Evolutionary conservation across 2,888 invertebrate species (phyloP), one percentile per base, ranked within the genome.

Genomic region (Limnephilus auricula): DNA sequence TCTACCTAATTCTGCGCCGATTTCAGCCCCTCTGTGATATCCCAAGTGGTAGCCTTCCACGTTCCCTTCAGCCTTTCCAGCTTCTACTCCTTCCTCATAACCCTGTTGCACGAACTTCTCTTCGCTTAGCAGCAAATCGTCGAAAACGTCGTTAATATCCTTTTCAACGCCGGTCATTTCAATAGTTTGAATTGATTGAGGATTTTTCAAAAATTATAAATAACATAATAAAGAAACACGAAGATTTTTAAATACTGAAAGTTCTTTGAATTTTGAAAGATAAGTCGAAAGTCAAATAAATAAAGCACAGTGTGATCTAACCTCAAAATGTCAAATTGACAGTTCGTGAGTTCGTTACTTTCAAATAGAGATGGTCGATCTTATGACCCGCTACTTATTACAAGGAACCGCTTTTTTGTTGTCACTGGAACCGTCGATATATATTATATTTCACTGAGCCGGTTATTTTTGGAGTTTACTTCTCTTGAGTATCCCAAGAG

Each of bases 91-190:
- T 95, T 98, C 97, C 90, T 96, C 94, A 94, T 97, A 98, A 91
- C 97, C 97, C 93, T 95, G 94, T 91, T 96, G 95, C 80, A 96
- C 96, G 89, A 97, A 95, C 91, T 95, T 95, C 93, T 98, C 97
- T 95, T 98, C 98, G 37, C 96, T 96, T 4, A 98, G 95, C 78
- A 97, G 95, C 94, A 98, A 97, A 93, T 97, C 96, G 87, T 97
- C 97, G 93, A 98, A 97, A 25, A 97, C 95, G 94, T 98, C 97
- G 94, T 98, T 98, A 92, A 98, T 97, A 94, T 98, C 98, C 82
- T 95, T 95, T 90, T 96, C 96, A n/a, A 90, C 89, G 15, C 91
- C 83, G 79, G 91, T 92, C 92, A 93, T 91, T 32, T 79, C 90
- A 84, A 18, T 37, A 65, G 65, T 5, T 65, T 25, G 65, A 25